A percentile compares a stretch with the other conserved stretches of the same genome.
Conservation (phyloP, 92 coral and sea anemone genomes). For the Galaxea fascicularis region DNA sequence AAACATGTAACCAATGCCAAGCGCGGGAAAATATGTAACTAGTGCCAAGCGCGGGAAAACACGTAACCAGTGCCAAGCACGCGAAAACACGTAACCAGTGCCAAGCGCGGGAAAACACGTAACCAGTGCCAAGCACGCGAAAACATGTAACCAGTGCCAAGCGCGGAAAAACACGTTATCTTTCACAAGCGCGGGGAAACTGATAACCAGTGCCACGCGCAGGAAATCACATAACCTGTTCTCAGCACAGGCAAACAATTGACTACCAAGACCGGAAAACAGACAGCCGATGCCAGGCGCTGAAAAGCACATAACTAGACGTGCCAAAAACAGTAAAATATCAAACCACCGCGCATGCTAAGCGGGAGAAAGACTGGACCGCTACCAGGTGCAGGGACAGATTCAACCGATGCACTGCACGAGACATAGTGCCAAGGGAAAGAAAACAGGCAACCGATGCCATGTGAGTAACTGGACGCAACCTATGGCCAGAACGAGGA, state of each 20-base stretch:
- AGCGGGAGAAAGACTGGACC: not conserved
- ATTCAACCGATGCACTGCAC: not conserved
- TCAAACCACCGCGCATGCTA: not conserved
- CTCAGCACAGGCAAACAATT: not conserved
- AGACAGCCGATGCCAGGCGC: not conserved
- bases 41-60: not conserved
- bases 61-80: not conserved
- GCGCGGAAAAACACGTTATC: slow-evolving; percentile 8
- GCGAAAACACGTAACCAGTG: not conserved
- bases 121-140: not conserved
- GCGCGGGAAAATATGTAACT: not conserved
- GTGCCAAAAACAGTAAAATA: not conserved
- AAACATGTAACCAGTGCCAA: not conserved
- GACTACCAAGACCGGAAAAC: not conserved
- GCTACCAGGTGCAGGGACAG: not conserved
- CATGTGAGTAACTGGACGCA: not conserved
- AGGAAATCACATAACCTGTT: not conserved
- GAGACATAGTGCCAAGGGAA: not conserved
- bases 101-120: not conserved
- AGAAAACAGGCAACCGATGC: not conserved
- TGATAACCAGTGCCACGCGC: not conserved
- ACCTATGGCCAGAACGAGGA: not conserved
- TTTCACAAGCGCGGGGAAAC: not conserved
- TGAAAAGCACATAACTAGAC: not conserved
- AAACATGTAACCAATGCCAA: not conserved